These are phyloP conservation scores for Holacanthella duospinosa DNA, from an alignment of 2,888 invertebrate species.

Conservation along the genomic window DNA sequence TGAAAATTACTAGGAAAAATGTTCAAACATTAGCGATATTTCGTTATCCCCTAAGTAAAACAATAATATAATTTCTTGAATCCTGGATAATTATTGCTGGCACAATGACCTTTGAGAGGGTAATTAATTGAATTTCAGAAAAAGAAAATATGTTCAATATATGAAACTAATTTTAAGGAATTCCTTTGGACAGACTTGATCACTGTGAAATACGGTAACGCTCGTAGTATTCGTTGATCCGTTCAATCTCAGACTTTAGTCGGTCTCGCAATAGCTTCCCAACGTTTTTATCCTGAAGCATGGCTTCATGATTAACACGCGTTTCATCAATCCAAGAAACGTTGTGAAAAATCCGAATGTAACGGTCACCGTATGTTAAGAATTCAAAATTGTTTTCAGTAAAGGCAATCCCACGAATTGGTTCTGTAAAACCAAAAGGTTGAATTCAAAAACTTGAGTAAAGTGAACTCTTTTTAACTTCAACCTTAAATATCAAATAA, in stretches of 20 bases:
- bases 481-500: too few relatives aligned
- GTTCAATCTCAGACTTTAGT: constrained; percentile 17
- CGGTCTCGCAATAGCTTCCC: constrained; percentile 22
- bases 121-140: too few relatives aligned
- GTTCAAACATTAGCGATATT: too few relatives aligned
- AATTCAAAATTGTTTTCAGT: constrained; percentile 64
- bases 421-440: constrained; percentile 47
- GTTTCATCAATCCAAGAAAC: constrained; percentile 53
- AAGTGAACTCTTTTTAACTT: too few relatives aligned
- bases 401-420: constrained; percentile 58
- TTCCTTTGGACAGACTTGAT: neutral
- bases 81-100: too few relatives aligned
- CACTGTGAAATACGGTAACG: neutral
- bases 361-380: constrained; percentile 61
- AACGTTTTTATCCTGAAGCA: constrained; percentile 40
- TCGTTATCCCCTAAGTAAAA: too few relatives aligned
- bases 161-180: neutral
- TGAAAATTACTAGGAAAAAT: too few relatives aligned
- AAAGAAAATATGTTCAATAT: neutral
- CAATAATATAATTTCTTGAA: too few relatives aligned
- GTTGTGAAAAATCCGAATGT: constrained; percentile 68
- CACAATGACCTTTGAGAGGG: too few relatives aligned
- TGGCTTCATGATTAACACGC: constrained; percentile 39
- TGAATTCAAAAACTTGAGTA: too few relatives aligned
- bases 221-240: neutral